Evolutionary conservation across 2,888 invertebrate species (phyloP).

Genomic region (Tetheella fluctuosa): DNA sequence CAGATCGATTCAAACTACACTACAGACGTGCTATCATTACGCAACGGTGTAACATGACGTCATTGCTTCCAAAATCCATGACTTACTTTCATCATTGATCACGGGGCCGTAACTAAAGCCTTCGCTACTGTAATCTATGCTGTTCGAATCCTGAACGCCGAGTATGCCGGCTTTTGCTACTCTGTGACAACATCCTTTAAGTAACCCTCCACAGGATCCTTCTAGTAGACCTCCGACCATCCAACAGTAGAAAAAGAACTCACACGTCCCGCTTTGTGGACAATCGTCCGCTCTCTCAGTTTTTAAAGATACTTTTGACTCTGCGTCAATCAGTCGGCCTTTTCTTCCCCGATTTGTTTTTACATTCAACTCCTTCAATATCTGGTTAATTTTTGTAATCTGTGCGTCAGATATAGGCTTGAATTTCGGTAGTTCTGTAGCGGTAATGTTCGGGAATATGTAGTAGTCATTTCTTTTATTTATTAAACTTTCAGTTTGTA

Average conservation of each 20-base stretch:
- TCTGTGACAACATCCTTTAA: slow-evolving; percentile 95
- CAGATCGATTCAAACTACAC: slow-evolving; percentile 15
- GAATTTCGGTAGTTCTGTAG: slow-evolving; percentile 64
- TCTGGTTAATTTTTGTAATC: slow-evolving; percentile 66
- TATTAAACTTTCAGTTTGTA: slow-evolving; percentile 60
- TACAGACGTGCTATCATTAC: slow-evolving; percentile 38
- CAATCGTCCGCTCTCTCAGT: slow-evolving; percentile 72
- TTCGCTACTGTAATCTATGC: slow-evolving; percentile 86
- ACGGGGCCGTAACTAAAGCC: slow-evolving; percentile 89
- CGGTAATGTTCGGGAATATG: slow-evolving; percentile 59
- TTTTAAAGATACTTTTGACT: slow-evolving; percentile 42
- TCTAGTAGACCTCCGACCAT: slow-evolving; percentile 94
- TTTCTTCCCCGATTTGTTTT: slow-evolving; percentile 54
- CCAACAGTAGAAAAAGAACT: slow-evolving; percentile 97
- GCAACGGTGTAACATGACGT: slow-evolving; percentile 42
- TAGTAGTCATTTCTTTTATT: slow-evolving; percentile 54
- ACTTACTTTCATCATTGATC: slow-evolving; percentile 92
- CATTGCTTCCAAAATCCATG: slow-evolving; percentile 21
- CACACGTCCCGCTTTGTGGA: slow-evolving; percentile 91
- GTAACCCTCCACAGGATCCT: slow-evolving; percentile 91
- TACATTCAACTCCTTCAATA: slow-evolving; percentile 59
- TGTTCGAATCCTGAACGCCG: slow-evolving; percentile 86
- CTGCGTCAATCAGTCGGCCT: background rate
- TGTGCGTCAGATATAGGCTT: slow-evolving; percentile 77
- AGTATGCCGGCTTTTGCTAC: slow-evolving; percentile 86